Percentiles rank a stretch among this genome's conserved stretches.
These are phyloP conservation scores for Automeris io DNA, from an alignment of 2,888 invertebrate genomes.

Conservation along the genomic window DNA sequence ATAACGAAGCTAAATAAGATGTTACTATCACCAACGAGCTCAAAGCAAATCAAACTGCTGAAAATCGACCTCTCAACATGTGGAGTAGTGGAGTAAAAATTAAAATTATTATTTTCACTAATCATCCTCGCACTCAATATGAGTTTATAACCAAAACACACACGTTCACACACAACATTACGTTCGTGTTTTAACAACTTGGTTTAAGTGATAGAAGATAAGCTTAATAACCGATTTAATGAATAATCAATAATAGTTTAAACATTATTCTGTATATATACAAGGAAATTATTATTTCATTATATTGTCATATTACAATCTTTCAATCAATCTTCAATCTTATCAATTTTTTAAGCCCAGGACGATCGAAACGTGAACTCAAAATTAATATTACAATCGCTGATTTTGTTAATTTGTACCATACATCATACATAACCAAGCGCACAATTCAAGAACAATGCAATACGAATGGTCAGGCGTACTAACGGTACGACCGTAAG, in stretches of 20 bases:
- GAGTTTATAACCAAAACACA: neutral
- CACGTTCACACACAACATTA: too few relatives aligned
- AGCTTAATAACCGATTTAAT: neutral
- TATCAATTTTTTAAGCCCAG: too few relatives aligned
- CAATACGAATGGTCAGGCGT: conserved; percentile 54
- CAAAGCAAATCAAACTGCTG: too few relatives aligned
- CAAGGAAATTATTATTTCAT: too few relatives aligned
- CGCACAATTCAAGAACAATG: conserved; percentile 52
- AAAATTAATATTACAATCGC: conserved; percentile 7
- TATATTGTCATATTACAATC: too few relatives aligned
- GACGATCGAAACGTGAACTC: neutral
- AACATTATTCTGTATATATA: too few relatives aligned
- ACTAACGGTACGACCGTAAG: conserved; percentile 46
- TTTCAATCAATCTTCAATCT: too few relatives aligned
- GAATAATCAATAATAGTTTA: too few relatives aligned
- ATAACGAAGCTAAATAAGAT: too few relatives aligned
- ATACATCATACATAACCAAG: conserved; percentile 21
- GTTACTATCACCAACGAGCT: too few relatives aligned
- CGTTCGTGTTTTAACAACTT: neutral
- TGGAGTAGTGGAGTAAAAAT: too few relatives aligned
- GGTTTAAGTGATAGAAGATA: neutral
- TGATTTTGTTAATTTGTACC: conserved; percentile 11
- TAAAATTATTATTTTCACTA: neutral
- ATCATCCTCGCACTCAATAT: neutral
- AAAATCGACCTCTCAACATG: too few relatives aligned